These are phyloP conservation scores for Cryptomyrus ogoouensis DNA, from an alignment of 2,113 vertebrate species.

Conservation along the genomic window DNA sequence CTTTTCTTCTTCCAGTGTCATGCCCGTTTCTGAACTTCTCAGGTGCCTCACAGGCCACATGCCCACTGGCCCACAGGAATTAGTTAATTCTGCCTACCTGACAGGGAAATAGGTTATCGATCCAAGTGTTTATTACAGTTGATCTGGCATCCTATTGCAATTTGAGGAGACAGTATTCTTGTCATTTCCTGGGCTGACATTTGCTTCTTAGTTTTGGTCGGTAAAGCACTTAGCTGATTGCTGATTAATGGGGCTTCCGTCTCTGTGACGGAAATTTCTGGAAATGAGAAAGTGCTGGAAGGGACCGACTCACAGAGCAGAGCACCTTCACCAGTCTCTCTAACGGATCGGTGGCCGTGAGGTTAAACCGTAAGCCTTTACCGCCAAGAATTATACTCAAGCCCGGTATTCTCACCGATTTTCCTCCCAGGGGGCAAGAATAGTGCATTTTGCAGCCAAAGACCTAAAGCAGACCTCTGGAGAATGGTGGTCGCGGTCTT, in stretches of 20 bases:
- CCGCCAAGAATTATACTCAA: neutral
- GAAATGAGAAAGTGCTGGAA: constrained; percentile 15
- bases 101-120: constrained; percentile 40
- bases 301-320: constrained; percentile 33
- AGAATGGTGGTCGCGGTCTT: constrained; percentile 20
- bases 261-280: constrained; percentile 12
- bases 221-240: neutral
- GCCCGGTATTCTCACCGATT: neutral
- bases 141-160: neutral
- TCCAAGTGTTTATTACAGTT: constrained; percentile 19
- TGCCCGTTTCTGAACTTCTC: neutral
- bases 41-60: neutral
- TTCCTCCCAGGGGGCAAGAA: neutral
- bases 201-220: constrained; percentile 7
- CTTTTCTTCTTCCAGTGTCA: neutral
- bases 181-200: constrained; percentile 22
- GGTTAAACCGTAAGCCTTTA: neutral
- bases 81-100: constrained; percentile 38
- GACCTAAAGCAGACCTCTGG: neutral
- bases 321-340: neutral
- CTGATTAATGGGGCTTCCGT: neutral
- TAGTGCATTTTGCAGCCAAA: constrained; percentile 18
- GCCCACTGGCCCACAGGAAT: neutral
- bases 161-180: constrained; percentile 10
- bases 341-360: neutral